These are phyloP conservation scores for Castor canadensis DNA, from an alignment of 2,113 vertebrate species.

Conservation along the genomic window DNA sequence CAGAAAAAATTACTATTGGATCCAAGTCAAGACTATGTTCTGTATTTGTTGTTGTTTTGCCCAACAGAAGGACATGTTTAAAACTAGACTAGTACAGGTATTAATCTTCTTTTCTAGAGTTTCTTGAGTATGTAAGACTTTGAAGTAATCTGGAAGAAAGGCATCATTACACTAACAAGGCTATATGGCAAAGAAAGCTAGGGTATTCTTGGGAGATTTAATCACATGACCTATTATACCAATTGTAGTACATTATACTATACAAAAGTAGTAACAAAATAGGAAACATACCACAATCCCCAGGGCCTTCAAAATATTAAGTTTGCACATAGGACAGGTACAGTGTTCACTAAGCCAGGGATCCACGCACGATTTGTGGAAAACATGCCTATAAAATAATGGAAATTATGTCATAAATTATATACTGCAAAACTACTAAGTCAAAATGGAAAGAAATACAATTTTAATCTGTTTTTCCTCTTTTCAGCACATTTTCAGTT, in stretches of 20 bases:
- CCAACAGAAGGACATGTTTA: not conserved
- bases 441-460: not conserved
- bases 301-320: conserved; percentile 98
- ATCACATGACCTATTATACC: too few species aligned
- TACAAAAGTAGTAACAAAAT: not conserved
- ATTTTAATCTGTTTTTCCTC: not conserved
- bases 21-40: not conserved
- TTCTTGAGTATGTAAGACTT: not conserved
- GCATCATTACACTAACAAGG: not conserved
- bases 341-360: conserved; percentile 98
- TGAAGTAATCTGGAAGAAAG: not conserved
- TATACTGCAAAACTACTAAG: not conserved
- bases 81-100: not conserved
- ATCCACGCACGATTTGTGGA: conserved; percentile 98
- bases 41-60: not conserved
- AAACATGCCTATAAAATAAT: conserved; percentile 92
- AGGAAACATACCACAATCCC: conserved; percentile 93
- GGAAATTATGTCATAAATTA: conserved; percentile 41
- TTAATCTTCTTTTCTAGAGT: not conserved
- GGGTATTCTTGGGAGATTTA: not conserved
- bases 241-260: not conserved
- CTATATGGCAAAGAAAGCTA: not conserved
- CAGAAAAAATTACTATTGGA: not conserved
- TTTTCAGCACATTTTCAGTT: not conserved
- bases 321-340: conserved; percentile 99